These are phyloP conservation scores for Sterna hirundo DNA, from an alignment of 2,113 vertebrate genomes.

Conservation along the genomic window DNA sequence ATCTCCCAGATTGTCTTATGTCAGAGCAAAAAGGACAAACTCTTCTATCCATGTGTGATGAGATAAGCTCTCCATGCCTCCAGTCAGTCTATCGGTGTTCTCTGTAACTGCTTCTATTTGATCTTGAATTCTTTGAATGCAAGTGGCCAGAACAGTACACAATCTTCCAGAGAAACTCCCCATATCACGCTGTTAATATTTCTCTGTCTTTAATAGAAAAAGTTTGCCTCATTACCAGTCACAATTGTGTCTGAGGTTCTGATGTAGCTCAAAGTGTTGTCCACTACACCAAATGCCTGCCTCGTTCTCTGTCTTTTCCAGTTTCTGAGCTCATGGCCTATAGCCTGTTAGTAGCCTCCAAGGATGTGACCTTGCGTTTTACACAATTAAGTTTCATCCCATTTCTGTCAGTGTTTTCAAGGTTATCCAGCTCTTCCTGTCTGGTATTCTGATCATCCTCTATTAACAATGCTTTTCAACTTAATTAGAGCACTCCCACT, in stretches of 20 bases:
- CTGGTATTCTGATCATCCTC: not conserved
- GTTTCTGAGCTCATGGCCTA: not conserved
- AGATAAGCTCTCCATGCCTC: not conserved
- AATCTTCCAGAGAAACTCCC: not conserved
- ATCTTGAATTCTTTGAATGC: not conserved
- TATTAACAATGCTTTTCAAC: not conserved
- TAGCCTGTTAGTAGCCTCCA: not conserved
- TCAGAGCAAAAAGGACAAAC: not conserved
- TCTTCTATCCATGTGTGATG: not conserved
- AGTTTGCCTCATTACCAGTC: not conserved
- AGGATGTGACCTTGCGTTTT: not conserved
- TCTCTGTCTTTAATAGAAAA: not conserved
- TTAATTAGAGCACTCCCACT: not conserved
- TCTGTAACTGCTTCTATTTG: not conserved
- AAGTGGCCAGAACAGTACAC: not conserved
- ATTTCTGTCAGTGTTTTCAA: not conserved
- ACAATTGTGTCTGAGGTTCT: not conserved
- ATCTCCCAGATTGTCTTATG: not conserved
- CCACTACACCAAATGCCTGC: too few relatives aligned
- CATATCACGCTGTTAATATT: not conserved
- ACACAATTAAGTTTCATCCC: not conserved
- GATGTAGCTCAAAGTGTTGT: not conserved
- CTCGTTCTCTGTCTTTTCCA: not conserved
- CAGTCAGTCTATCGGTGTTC: not conserved
- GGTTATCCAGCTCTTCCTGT: not conserved